A percentile compares a stretch with the other conserved stretches of the same genome.
phyloP scores from a whole-genome alignment of 2,113 vertebrate genomes.

The Lamprologus callipterus region DNA sequence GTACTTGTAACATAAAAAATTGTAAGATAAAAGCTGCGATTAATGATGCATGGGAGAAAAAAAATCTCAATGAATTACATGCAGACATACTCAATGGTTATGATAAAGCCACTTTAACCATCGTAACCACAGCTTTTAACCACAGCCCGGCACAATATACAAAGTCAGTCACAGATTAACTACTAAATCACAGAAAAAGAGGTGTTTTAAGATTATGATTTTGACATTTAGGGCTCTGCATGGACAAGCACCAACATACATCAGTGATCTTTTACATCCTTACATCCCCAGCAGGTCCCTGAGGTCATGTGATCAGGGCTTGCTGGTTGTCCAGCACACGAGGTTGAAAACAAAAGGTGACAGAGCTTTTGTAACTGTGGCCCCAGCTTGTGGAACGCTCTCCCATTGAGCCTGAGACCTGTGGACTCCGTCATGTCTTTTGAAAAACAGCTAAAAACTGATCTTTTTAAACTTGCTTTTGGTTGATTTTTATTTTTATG shows the following conservation, averaged over 20 bases:
- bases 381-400: neutral
- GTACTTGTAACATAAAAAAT: neutral
- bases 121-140: neutral
- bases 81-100: neutral
- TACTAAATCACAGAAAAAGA: neutral
- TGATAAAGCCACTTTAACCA: neutral
- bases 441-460: neutral
- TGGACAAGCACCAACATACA: neutral
- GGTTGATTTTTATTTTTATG: neutral
- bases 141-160: neutral
- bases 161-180: neutral
- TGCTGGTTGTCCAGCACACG: neutral
- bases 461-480: neutral
- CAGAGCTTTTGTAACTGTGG: neutral
- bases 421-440: neutral
- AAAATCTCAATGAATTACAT: neutral
- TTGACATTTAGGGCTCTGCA: neutral
- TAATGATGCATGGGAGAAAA: neutral
- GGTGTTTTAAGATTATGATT: neutral
- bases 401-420: neutral
- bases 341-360: neutral
- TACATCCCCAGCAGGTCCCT: neutral
- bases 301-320: neutral
- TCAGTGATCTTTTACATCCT: neutral
- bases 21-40: neutral